Evolutionary conservation across 2,888 invertebrate species (phyloP).

Genomic region (Agrilus mali): DNA sequence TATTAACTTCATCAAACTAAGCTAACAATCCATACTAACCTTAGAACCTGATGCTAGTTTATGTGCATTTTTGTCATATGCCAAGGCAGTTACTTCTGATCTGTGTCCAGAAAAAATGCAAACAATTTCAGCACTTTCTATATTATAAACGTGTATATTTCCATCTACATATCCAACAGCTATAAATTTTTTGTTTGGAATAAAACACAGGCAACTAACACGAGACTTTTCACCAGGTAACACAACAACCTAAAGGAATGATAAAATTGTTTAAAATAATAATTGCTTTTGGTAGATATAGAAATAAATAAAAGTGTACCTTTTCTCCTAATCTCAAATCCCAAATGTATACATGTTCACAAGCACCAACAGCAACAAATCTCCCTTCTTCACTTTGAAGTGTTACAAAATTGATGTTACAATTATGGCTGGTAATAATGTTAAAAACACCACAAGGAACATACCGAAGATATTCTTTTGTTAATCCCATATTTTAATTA

Average conservation of each 20-base stretch:
- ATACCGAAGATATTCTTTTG: slow-evolving; percentile 90
- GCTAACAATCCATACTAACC: slow-evolving; percentile 32
- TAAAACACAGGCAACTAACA: slow-evolving; percentile 64
- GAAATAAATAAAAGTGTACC: slow-evolving; percentile 32
- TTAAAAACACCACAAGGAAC: slow-evolving; percentile 75
- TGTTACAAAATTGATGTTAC: slow-evolving; percentile 70
- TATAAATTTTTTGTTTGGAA: slow-evolving; percentile 63
- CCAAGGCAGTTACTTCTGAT: slow-evolving; percentile 67
- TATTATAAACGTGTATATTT: slow-evolving; percentile 68
- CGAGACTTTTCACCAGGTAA: slow-evolving; percentile 69
- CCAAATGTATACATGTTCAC: slow-evolving; percentile 90
- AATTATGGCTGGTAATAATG: slow-evolving; percentile 67
- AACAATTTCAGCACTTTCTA: slow-evolving; percentile 56
- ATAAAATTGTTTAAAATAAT: slow-evolving; percentile 3
- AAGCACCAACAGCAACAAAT: slow-evolving; percentile 82
- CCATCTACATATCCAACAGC: slow-evolving; percentile 92
- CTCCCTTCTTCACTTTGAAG: slow-evolving; percentile 66
- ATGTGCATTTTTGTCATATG: slow-evolving; percentile 74
- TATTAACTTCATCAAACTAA: background rate
- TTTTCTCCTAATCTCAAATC: slow-evolving; percentile 78
- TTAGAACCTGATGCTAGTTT: slow-evolving; percentile 81
- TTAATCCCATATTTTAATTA: slow-evolving; percentile 59
- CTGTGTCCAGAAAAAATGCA: slow-evolving; percentile 76
- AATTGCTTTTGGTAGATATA: background rate
- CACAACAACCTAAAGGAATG: slow-evolving; percentile 51